Evolutionary conservation across 37 sponge, comb jelly and placozoan genomes (phyloP), one percentile per base, ranked within the genome.

Genomic region (Ianthella basta): DNA sequence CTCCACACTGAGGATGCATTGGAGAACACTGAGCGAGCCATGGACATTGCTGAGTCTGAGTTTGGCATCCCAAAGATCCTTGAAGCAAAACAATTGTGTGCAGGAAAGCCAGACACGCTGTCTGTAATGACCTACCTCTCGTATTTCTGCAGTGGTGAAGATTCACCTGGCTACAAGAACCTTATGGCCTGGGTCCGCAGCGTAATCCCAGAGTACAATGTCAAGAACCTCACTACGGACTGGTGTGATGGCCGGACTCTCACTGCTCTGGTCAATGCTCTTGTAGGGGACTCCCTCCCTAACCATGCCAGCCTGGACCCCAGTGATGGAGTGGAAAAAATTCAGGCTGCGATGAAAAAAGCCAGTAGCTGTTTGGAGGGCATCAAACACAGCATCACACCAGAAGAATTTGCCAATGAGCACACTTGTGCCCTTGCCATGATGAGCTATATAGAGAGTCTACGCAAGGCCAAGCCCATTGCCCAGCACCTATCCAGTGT

Each of bases 71-170:
- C 94, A 36, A 84, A 87, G 59, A 63, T 92, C 74, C 59, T 92
- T 37, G 80, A 80, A 16, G 68, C 93, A 1, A 87, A 92, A 60
- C 81, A 92, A 53, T 50, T 92, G 60, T 81, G 80, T 57, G 88
- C 90, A 12, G 83, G 82, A 23, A 88, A 88, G 32, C 91, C 94
- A 36, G 96, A 95, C 55, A 91, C 92, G 72, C 91, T 92, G 35
- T 92, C 94, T 25, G 83, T 87, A 15, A 92, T 95, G 94, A 95
- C 96, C 25, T 95, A 95, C 86, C 80, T 95, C 32, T 89, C 91
- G 36, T 89, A 88, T 72, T 95, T 88, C 87, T 95, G 95, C 87
- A 67, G 80, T 44, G 87, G 87, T 15, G 86, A 80, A 40, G 56
- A 66, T 34, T 90, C 96, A 0, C 81, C 84, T 24, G 93, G 95